phyloP scores from a whole-genome alignment of 1,140 invertebrate species.

The Elysia chlorotica region DNA sequence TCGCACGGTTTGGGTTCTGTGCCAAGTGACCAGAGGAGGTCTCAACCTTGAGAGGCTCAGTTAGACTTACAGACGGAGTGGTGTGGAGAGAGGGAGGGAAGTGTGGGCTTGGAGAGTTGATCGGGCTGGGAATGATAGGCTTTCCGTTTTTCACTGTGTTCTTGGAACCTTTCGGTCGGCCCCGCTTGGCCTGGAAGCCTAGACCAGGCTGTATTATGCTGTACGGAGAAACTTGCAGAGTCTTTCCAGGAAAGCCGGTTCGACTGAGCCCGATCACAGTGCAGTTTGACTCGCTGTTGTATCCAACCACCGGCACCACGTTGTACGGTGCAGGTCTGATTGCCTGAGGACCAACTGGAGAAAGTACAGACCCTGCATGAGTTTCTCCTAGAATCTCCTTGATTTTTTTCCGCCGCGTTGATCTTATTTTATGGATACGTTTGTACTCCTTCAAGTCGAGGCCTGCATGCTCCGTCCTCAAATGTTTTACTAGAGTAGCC shows the following conservation, averaged over 20 bases:
- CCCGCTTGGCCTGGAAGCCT: slow-evolving; percentile 19
- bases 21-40: no score
- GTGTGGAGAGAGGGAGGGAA: no score
- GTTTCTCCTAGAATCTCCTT: neutral
- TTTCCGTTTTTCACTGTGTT: neutral
- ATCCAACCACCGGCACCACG: neutral
- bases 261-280: no score
- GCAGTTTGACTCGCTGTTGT: neutral
- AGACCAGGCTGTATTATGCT: slow-evolving; percentile 8
- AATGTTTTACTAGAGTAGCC: slow-evolving; percentile 35
- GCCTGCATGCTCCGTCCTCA: slow-evolving; percentile 34
- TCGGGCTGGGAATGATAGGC: neutral
- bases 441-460: slow-evolving; percentile 25
- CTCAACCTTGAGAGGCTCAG: no score
- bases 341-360: neutral
- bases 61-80: no score
- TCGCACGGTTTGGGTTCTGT: neutral
- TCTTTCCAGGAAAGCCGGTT: no score
- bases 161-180: neutral
- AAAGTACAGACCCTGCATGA: no score
- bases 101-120: neutral
- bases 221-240: slow-evolving; percentile 1
- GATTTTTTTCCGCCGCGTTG: slow-evolving; percentile 8
- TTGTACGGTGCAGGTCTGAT: neutral
- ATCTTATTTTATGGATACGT: slow-evolving; percentile 11